Percentiles rank a stretch among this genome's conserved stretches.
Conservation (phyloP, 2,113 vertebrate species). For the Caranx ignobilis region DNA sequence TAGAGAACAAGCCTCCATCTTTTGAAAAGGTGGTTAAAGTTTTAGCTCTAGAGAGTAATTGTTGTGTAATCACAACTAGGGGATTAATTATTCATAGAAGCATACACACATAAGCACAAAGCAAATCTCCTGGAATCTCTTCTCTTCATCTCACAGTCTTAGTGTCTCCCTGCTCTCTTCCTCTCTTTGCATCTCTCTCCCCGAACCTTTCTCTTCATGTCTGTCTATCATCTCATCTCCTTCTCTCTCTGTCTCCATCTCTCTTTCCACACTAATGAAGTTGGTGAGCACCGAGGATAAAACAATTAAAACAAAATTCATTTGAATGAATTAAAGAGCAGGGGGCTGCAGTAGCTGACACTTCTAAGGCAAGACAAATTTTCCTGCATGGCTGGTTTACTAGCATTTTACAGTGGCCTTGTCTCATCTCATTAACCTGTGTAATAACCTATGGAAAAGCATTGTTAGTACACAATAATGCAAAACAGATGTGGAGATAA, state of each 20-base stretch:
- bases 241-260: slow-evolving; percentile 18
- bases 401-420: slow-evolving; percentile 64
- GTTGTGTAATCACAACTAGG: slow-evolving; percentile 75
- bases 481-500: slow-evolving; percentile 33
- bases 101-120: slow-evolving; percentile 28
- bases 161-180: slow-evolving; percentile 29
- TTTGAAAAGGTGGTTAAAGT: slow-evolving; percentile 71
- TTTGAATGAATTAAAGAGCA: slow-evolving; percentile 78
- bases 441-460: slow-evolving; percentile 61
- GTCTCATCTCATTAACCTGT: slow-evolving; percentile 68
- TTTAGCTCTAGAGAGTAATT: slow-evolving; percentile 74
- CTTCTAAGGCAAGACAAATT: slow-evolving; percentile 75
- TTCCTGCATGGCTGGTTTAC: slow-evolving; percentile 72
- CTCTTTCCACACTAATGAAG: slow-evolving; percentile 69
- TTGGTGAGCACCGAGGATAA: slow-evolving; percentile 70
- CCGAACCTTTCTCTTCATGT: slow-evolving; percentile 20
- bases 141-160: slow-evolving; percentile 10
- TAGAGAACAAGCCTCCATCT: slow-evolving; percentile 56
- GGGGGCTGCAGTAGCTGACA: slow-evolving; percentile 62
- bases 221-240: slow-evolving; percentile 32
- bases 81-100: slow-evolving; percentile 74
- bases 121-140: slow-evolving; percentile 27
- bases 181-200: slow-evolving; percentile 31
- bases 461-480: slow-evolving; percentile 48
- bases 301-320: slow-evolving; percentile 80